phyloP scores from a whole-genome alignment of 2,113 vertebrate species.

The Carollia perspicillata region DNA sequence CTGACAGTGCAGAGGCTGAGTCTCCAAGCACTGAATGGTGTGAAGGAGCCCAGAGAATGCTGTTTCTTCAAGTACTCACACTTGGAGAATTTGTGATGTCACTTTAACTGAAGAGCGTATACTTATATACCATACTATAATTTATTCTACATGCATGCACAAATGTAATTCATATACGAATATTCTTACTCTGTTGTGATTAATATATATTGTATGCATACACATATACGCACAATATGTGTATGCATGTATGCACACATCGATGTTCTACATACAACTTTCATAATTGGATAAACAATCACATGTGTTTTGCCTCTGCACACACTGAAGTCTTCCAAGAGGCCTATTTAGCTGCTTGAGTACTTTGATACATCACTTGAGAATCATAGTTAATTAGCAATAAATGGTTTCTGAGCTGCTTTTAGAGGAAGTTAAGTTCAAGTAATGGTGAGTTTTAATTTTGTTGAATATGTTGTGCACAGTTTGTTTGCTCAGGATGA shows the following conservation, averaged over 20 bases:
- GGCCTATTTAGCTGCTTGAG: not conserved
- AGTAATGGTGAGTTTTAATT: not conserved
- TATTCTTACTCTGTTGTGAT: not conserved
- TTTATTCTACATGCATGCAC: not conserved
- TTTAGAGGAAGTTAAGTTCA: not conserved
- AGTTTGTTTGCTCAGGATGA: not conserved
- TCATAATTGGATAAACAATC: not conserved
- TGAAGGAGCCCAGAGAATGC: not conserved
- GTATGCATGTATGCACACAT: not conserved
- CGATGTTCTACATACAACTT: not conserved
- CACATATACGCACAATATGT: not conserved
- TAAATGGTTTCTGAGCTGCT: not conserved
- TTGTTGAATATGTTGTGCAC: not conserved
- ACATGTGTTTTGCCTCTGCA: not conserved
- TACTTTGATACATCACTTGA: not conserved
- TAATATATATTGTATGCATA: not conserved
- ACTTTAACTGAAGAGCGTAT: not conserved
- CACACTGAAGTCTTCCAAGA: not conserved
- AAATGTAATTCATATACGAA: not conserved
- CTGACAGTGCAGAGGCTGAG: not conserved
- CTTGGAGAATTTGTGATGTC: not conserved
- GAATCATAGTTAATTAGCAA: not conserved
- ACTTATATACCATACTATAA: not conserved
- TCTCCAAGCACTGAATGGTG: not conserved
- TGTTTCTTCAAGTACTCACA: not conserved